These are phyloP conservation scores for Nematolebias whitei DNA, from an alignment of 2,113 vertebrate species.

Conservation along the genomic window DNA sequence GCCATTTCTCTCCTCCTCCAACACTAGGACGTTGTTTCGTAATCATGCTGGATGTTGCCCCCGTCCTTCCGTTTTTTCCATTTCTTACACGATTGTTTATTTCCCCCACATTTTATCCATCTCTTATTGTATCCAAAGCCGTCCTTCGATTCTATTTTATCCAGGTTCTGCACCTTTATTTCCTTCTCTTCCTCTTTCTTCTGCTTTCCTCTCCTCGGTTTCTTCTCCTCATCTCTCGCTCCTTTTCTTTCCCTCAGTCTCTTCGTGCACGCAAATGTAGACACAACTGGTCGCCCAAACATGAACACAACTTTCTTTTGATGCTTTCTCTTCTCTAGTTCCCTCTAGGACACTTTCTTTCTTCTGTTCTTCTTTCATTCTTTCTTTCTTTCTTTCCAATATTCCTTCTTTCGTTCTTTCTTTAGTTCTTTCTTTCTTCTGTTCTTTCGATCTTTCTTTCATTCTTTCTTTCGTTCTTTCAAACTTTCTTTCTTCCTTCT, in stretches of 20 bases:
- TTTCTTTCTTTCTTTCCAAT: slow-evolving; percentile 1
- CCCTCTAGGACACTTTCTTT: slow-evolving; percentile 1
- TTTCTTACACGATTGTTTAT: slow-evolving; percentile 53
- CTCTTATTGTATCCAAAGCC: slow-evolving; percentile 66
- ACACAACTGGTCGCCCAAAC: slow-evolving; percentile 47
- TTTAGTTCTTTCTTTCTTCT: not conserved
- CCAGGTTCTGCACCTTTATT: slow-evolving; percentile 73
- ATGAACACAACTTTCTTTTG: slow-evolving; percentile 17
- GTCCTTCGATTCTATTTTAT: slow-evolving; percentile 72
- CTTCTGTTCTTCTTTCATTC: not conserved
- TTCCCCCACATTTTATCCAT: slow-evolving; percentile 61
- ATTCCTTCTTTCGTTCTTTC: not conserved
- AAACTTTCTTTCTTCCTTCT: not conserved
- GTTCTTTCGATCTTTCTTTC: not conserved
- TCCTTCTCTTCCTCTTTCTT: slow-evolving; percentile 21
- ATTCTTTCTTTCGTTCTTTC: not conserved
- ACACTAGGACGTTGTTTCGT: slow-evolving; percentile 91
- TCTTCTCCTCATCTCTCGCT: slow-evolving; percentile 49
- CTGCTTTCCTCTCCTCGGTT: slow-evolving; percentile 30
- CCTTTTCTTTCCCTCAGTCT: slow-evolving; percentile 44
- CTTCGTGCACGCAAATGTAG: slow-evolving; percentile 50
- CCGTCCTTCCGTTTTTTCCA: slow-evolving; percentile 64
- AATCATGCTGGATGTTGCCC: slow-evolving; percentile 89
- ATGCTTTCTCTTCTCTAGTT: slow-evolving; percentile 23
- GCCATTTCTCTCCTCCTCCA: slow-evolving; percentile 75